Base-by-base conservation (phyloP, 2,888 invertebrate species). In the Thereva nobilitata region DNA sequence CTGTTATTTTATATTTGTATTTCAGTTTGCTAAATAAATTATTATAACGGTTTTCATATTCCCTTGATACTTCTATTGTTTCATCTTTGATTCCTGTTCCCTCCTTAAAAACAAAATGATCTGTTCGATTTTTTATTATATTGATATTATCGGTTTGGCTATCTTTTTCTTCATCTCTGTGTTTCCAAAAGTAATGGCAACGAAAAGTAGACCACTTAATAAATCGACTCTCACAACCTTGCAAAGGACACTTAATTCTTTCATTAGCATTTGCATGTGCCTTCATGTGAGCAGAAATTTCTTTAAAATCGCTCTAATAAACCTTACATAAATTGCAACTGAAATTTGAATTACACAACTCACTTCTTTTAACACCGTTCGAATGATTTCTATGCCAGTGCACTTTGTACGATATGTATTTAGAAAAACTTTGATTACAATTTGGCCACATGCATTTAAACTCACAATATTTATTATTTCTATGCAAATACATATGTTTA, bases 351-450 rank as follows among this genome's bases (percentile, higher is more conserved):
- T 23, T 12, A n/a, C 6, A n/a, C 4, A 12, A 47, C 23, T 47
- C 8, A 8, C 23, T 12, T 47, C 4, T 47, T 47, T 47, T n/a
- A 10, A 5, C 10, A 47, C 23, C 9, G 23, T 4, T 5, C 1
- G 47, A 47, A 10, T 47, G 47, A 47, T 8, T 5, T 47, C 47
- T 47, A 10, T 47, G 47, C 47, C 47, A 47, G 7, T 47, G 47
- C 4, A 47, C 47, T 47, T 47, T 47, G 23, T 47, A 47, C 1
- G 47, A 47, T 12, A 12, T 47, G 12, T 47, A 47, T 12, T 6
- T 12, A 5, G 47, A 47, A 47, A 47, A 47, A 10, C 1, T 47
- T 10, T 10, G 10, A 47, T 7, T 5, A 12, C 47, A 47, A 8
- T 12, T 47, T 8, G 10, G 47, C n/a, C 10, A 47, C 12, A 10